Conservation (phyloP, 2,888 invertebrate genomes). For the Ommatoiulus sabulosus region DNA sequence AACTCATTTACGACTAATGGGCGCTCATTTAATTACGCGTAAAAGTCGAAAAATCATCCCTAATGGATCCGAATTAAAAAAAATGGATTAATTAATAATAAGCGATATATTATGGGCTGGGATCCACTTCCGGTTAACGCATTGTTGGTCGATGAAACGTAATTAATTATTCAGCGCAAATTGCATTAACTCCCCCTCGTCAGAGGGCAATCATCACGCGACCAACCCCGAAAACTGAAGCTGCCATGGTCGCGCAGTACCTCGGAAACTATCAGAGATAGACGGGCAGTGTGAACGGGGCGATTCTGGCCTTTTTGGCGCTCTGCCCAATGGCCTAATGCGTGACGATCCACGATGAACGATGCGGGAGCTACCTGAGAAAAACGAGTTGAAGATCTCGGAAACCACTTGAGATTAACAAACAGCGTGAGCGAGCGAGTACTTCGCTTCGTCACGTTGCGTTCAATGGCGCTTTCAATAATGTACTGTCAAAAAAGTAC, state of each 20-base stretch:
- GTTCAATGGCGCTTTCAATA: too few relatives aligned
- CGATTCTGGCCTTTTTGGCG: background rate
- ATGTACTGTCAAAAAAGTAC: too few relatives aligned
- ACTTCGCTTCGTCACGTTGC: too few relatives aligned
- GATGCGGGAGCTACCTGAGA: background rate
- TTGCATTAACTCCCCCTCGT: constrained; percentile 15
- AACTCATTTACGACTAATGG: constrained; percentile 40
- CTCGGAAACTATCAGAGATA: background rate
- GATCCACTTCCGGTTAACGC: constrained; percentile 43
- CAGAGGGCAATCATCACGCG: background rate
- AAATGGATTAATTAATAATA: constrained; percentile 40
- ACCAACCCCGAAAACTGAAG: background rate
- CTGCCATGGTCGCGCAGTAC: background rate
- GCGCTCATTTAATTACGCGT: constrained; percentile 43
- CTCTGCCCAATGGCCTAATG: background rate
- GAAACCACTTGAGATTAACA: too few relatives aligned
- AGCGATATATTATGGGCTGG: constrained; percentile 43
- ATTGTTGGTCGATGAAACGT: constrained; percentile 37
- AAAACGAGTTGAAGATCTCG: background rate
- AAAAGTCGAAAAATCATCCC: constrained; percentile 40
- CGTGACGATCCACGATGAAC: background rate
- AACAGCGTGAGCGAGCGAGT: too few relatives aligned
- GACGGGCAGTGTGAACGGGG: background rate
- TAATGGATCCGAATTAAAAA: constrained; percentile 39
- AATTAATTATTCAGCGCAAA: constrained; percentile 40